Evolutionary conservation across 1,140 invertebrate genomes (phyloP).

Genomic region (Rhagoletis zephyria): DNA sequence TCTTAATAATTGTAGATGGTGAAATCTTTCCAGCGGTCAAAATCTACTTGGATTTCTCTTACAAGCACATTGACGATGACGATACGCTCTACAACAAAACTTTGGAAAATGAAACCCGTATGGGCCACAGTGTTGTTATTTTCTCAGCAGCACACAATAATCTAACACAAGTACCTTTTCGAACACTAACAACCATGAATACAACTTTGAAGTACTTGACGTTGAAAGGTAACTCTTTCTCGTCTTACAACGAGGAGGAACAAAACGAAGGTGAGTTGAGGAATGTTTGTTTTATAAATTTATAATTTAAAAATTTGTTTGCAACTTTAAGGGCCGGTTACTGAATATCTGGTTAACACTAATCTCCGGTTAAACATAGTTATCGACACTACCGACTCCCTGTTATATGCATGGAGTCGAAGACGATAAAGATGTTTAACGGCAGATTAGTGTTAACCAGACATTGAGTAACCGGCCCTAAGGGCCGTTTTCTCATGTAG

Average conservation of each 20-base stretch:
- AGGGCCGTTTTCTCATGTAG: too few species aligned
- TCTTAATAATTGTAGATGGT: not conserved
- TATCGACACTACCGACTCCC: too few species aligned
- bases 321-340: too few species aligned
- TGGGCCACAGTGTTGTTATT: not conserved
- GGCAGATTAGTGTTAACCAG: too few species aligned
- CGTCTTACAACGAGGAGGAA: not conserved
- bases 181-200: conserved; percentile 6
- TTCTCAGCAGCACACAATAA: conserved; percentile 54
- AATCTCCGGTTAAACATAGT: too few species aligned
- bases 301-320: too few species aligned
- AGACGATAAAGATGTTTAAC: too few species aligned
- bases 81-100: not conserved
- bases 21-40: not conserved
- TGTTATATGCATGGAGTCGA: too few species aligned
- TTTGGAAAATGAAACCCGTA: not conserved
- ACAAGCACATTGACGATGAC: conserved; percentile 32
- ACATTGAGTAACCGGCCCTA: too few species aligned
- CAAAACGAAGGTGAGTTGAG: conserved; percentile 19
- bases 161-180: conserved; percentile 42
- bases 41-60: conserved; percentile 46
- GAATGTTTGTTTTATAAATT: not conserved
- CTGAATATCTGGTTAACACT: too few species aligned
- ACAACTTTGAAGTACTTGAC: conserved; percentile 29
- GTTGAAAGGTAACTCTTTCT: conserved; percentile 52